Percentiles rank a stretch among this genome's conserved stretches.
These are phyloP conservation scores for Holacanthella duospinosa DNA, from an alignment of 2,888 invertebrate species.

Conservation along the genomic window DNA sequence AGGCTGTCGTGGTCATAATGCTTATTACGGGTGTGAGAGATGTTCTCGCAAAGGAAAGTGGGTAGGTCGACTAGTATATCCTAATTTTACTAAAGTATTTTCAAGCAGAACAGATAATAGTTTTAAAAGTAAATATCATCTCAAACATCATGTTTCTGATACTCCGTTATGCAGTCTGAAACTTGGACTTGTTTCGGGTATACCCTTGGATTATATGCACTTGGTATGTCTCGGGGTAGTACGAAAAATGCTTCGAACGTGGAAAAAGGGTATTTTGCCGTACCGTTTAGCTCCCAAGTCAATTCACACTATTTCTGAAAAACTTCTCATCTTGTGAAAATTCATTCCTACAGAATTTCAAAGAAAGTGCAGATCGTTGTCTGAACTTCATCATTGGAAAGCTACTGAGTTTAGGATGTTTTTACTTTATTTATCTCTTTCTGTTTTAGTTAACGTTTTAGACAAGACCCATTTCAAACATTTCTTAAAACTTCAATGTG, in stretches of 20 bases:
- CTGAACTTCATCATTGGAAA: constrained; percentile 18
- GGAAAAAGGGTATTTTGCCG: constrained; percentile 7
- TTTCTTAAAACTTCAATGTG: constrained; percentile 13
- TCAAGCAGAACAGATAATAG: not conserved
- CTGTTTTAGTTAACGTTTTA: constrained; percentile 10
- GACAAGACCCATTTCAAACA: not conserved
- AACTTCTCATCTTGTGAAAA: not conserved
- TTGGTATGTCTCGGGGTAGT: constrained; percentile 13
- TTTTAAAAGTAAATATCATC: not conserved
- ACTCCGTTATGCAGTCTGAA: constrained; percentile 5
- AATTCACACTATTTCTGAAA: not conserved
- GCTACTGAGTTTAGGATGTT: constrained; percentile 19
- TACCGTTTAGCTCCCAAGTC: not conserved
- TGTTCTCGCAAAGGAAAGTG: constrained; percentile 16
- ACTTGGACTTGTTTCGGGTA: constrained; percentile 10
- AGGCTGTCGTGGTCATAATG: constrained; percentile 11
- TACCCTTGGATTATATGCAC: constrained; percentile 16
- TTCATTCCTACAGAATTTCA: constrained; percentile 17
- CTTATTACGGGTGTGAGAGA: constrained; percentile 16
- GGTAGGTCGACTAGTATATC: constrained; percentile 11
- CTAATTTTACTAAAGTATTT: not conserved
- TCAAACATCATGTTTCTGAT: constrained; percentile 4
- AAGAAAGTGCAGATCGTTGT: constrained; percentile 13
- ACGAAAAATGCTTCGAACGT: constrained; percentile 9
- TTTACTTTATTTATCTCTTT: constrained; percentile 16